These are phyloP conservation scores for Lagocephalus sceleratus DNA, from an alignment of 2,797 vertebrate genomes.

Conservation along the genomic window DNA sequence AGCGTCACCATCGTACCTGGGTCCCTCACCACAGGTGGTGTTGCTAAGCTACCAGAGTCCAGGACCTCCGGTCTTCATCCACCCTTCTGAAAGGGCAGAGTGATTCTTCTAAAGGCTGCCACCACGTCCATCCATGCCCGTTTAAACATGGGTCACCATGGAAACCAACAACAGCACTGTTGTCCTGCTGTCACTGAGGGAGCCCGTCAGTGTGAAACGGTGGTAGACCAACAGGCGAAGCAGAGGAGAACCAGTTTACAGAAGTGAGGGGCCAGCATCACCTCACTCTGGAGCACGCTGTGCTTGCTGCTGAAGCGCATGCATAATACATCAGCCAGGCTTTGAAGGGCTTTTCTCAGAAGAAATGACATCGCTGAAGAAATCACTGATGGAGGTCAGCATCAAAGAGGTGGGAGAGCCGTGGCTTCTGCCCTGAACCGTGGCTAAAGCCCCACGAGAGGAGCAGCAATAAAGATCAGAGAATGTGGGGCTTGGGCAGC, in stretches of 20 bases:
- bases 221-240: too few relatives aligned
- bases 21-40: too few relatives aligned
- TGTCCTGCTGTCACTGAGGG: too few relatives aligned
- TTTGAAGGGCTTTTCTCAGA: slow-evolving; percentile 61
- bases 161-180: too few relatives aligned
- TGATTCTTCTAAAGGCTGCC: too few relatives aligned
- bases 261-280: slow-evolving; percentile 30
- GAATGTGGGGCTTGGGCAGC: slow-evolving; percentile 8
- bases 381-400: slow-evolving; percentile 38
- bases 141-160: too few relatives aligned
- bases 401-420: slow-evolving; percentile 34
- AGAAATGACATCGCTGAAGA: slow-evolving; percentile 55
- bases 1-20: too few relatives aligned
- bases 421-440: slow-evolving; percentile 18
- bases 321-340: slow-evolving; percentile 53
- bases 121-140: too few relatives aligned
- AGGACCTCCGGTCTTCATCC: too few relatives aligned
- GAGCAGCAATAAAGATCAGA: slow-evolving; percentile 23
- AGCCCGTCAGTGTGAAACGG: too few relatives aligned
- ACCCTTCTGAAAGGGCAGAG: too few relatives aligned
- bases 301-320: slow-evolving; percentile 53
- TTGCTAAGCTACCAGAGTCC: too few relatives aligned
- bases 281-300: slow-evolving; percentile 37
- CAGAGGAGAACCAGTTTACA: neutral
- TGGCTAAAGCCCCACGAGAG: slow-evolving; percentile 25